Evolutionary conservation across 2,113 vertebrate species (phyloP).

Genomic region (Phycodurus eques): DNA sequence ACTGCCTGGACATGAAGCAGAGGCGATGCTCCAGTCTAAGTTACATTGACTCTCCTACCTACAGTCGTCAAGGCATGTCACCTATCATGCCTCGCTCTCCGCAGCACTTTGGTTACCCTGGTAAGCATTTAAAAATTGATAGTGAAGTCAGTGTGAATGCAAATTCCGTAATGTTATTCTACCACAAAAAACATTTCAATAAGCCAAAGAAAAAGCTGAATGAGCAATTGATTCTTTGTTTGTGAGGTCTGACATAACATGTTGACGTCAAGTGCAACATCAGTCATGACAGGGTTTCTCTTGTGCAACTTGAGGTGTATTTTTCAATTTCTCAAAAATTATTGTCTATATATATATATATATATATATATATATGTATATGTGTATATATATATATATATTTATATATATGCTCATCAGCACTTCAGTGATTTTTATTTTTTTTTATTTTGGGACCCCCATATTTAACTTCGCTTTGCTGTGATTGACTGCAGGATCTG

Average conservation of each 20-base stretch:
- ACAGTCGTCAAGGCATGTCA: slow-evolving; percentile 89
- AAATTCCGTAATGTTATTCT: background rate
- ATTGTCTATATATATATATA: too few species aligned
- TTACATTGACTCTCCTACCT: slow-evolving; percentile 91
- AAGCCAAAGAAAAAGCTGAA: background rate
- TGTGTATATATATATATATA: too few species aligned
- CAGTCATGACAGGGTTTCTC: too few species aligned
- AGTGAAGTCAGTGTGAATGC: background rate
- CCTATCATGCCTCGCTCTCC: slow-evolving; percentile 90
- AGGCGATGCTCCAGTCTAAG: slow-evolving; percentile 90
- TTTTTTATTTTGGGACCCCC: slow-evolving; percentile 25
- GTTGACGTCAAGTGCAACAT: too few species aligned
- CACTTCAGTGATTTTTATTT: too few species aligned
- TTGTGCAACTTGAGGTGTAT: background rate
- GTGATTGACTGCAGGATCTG: slow-evolving; percentile 87
- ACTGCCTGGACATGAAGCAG: slow-evolving; percentile 86
- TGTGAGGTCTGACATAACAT: too few species aligned
- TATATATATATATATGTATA: too few species aligned
- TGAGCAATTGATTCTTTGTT: background rate
- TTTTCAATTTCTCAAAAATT: too few species aligned
- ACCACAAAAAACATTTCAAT: background rate
- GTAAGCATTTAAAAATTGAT: slow-evolving; percentile 64
- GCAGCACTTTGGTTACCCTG: slow-evolving; percentile 89
- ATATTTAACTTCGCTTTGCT: slow-evolving; percentile 70
- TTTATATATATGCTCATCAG: too few species aligned